Conservation (phyloP, 2,797 vertebrate genomes). For the Chiloscyllium punctatum region DNA sequence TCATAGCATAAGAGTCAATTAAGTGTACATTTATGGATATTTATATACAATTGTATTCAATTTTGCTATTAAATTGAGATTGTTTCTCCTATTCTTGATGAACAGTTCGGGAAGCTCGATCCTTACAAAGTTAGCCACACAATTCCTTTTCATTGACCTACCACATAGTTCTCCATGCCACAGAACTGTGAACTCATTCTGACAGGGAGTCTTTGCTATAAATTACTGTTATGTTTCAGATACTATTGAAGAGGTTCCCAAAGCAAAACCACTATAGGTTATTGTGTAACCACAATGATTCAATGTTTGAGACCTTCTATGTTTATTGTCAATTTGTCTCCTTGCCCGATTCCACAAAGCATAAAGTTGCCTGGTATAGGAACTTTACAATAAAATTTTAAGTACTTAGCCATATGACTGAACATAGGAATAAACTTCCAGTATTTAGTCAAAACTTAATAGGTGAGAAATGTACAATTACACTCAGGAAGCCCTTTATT, state of each 20-base stretch:
- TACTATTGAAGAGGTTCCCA: not conserved
- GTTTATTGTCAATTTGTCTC: not conserved
- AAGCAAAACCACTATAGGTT: not conserved
- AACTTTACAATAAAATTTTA: not conserved
- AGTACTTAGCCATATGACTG: not conserved
- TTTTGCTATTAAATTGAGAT: not conserved
- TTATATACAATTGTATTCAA: not conserved
- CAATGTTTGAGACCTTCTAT: not conserved
- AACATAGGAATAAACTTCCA: not conserved
- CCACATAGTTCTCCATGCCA: not conserved
- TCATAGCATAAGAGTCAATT: not conserved
- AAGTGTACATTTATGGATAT: not conserved
- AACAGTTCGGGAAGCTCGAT: not conserved
- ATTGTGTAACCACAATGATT: not conserved
- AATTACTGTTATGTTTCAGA: not conserved
- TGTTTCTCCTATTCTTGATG: not conserved
- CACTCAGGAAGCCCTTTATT: constrained; percentile 19
- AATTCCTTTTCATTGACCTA: not conserved
- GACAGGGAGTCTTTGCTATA: not conserved
- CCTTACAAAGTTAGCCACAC: not conserved
- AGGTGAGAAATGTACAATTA: not conserved
- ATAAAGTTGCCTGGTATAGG: not conserved
- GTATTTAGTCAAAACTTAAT: not conserved
- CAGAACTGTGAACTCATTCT: not conserved
- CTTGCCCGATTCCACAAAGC: not conserved